Conservation (phyloP, 2,797 vertebrate genomes). For the Tokudaia tokunoshimensis region DNA sequence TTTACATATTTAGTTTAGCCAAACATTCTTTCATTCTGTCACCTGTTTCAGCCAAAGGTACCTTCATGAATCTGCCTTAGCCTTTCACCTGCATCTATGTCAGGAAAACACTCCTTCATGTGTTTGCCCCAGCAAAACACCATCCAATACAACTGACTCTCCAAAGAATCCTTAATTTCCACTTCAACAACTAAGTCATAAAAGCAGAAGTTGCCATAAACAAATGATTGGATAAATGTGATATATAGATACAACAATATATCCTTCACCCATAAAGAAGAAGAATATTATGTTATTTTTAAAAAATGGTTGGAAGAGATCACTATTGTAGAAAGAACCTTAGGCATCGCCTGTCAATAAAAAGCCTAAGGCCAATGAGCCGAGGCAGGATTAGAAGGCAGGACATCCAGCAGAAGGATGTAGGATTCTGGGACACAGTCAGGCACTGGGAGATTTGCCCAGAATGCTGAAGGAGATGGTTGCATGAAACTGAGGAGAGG, state of each 20-base stretch:
- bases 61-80: too few species aligned
- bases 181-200: neutral
- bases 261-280: neutral
- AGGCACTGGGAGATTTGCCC: neutral
- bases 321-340: neutral
- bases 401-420: neutral
- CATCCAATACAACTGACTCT: neutral
- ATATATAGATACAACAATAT: neutral
- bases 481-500: neutral
- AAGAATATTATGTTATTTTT: neutral
- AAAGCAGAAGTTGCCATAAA: neutral
- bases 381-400: neutral
- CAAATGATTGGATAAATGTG: neutral
- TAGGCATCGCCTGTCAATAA: neutral
- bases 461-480: neutral
- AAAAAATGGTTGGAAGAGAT: neutral
- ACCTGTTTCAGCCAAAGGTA: too few species aligned
- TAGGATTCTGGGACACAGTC: neutral
- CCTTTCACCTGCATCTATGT: too few species aligned
- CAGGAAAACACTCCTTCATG: neutral
- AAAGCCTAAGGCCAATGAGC: neutral
- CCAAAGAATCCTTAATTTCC: neutral
- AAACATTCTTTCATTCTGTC: too few species aligned
- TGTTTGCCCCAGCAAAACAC: neutral
- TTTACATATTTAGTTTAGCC: too few species aligned